These are phyloP conservation scores for Leucoma salicis DNA, from an alignment of 2,888 invertebrate species.

Conservation along the genomic window DNA sequence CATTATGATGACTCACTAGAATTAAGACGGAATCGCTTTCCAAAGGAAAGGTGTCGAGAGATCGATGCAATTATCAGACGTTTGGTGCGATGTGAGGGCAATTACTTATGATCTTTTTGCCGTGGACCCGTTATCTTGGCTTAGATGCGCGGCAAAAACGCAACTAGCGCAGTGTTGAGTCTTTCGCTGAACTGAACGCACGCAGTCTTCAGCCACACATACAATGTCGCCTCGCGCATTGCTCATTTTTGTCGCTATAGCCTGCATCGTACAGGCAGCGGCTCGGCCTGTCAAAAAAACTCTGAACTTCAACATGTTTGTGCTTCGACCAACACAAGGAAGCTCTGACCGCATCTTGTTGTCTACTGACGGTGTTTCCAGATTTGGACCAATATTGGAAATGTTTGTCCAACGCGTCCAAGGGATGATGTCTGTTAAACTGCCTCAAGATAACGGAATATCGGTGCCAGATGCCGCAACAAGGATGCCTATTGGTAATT, in stretches of 20 bases:
- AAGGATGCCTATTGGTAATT: constrained; percentile 47
- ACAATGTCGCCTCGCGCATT: constrained; percentile 46
- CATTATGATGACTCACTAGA: constrained; percentile 60
- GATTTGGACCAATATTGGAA: constrained; percentile 87
- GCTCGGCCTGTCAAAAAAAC: constrained; percentile 64
- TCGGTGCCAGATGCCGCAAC: constrained; percentile 25
- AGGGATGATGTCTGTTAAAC: constrained; percentile 85
- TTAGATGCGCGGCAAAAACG: constrained; percentile 71
- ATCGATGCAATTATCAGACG: constrained; percentile 69
- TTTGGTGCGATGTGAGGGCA: constrained; percentile 59
- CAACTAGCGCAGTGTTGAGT: constrained; percentile 60
- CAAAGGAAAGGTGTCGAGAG: constrained; percentile 78
- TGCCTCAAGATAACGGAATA: constrained; percentile 77
- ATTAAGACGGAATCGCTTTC: constrained; percentile 75
- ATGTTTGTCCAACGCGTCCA: constrained; percentile 86
- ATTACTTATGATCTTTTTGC: constrained; percentile 80
- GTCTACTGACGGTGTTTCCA: constrained; percentile 68
- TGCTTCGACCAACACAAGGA: constrained; percentile 60
- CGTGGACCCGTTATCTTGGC: constrained; percentile 72
- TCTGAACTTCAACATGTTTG: constrained; percentile 74
- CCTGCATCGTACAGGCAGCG: constrained; percentile 49
- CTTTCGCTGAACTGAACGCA: constrained; percentile 54
- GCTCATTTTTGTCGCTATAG: constrained; percentile 50
- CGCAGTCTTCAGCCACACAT: constrained; percentile 39
- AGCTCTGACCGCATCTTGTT: constrained; percentile 55